These are phyloP conservation scores for Gastrophryne carolinensis DNA, from an alignment of 2,797 vertebrate species.

Conservation along the genomic window DNA sequence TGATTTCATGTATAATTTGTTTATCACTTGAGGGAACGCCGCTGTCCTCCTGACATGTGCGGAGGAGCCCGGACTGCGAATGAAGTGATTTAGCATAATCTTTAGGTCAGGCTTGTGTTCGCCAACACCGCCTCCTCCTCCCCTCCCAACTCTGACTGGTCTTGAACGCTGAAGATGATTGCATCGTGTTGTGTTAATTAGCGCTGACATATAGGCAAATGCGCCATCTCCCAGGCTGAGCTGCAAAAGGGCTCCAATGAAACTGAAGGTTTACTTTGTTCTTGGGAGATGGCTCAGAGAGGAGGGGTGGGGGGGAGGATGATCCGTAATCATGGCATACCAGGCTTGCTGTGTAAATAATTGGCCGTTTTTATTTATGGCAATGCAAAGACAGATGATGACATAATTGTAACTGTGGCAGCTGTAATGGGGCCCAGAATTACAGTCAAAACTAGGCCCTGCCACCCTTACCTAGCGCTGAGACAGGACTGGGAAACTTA, in stretches of 20 bases:
- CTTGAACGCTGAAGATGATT: slow-evolving; percentile 69
- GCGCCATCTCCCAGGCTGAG: slow-evolving; percentile 70
- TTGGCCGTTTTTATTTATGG: background rate
- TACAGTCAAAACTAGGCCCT: too few species aligned
- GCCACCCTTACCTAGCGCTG: too few species aligned
- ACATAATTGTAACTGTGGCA: too few species aligned
- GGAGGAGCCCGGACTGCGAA: slow-evolving; percentile 74
- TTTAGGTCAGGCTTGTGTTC: slow-evolving; percentile 71
- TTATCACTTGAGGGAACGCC: slow-evolving; percentile 82
- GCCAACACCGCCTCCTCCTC: too few species aligned
- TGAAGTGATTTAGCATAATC: slow-evolving; percentile 82
- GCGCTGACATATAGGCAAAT: slow-evolving; percentile 70
- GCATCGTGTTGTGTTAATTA: slow-evolving; percentile 75
- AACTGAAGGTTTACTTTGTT: slow-evolving; percentile 33
- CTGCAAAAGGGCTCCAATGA: slow-evolving; percentile 46
- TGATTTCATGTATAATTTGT: slow-evolving; percentile 91
- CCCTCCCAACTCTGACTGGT: slow-evolving; percentile 67
- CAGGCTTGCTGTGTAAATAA: background rate
- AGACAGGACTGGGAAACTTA: too few species aligned
- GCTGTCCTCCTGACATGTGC: slow-evolving; percentile 75
- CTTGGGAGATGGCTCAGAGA: slow-evolving; percentile 52
- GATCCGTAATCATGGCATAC: background rate
- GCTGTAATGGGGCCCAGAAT: too few species aligned
- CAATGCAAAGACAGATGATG: too few species aligned
- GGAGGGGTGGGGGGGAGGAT: slow-evolving; percentile 18